Conservation (phyloP, 2,113 vertebrate genomes). For the Acinonyx jubatus region DNA sequence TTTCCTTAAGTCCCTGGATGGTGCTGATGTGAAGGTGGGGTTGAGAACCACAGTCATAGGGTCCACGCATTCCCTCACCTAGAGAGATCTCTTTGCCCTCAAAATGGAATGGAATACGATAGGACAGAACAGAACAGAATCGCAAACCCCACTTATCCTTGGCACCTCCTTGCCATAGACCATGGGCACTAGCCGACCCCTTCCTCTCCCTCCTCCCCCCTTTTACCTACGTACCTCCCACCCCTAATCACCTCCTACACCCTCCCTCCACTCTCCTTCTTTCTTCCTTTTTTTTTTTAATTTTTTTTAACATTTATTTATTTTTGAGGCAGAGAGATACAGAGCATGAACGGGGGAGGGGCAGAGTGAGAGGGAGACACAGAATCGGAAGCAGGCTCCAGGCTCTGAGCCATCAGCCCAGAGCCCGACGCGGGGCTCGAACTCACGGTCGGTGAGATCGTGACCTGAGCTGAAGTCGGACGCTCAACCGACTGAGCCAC, state of each 20-base stretch:
- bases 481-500: no score
- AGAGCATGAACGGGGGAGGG: no score
- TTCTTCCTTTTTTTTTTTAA: neutral
- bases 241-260: neutral
- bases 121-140: no score
- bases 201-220: neutral
- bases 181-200: rapidly evolving
- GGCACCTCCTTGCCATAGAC: neutral
- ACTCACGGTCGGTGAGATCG: no score
- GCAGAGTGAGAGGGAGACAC: no score
- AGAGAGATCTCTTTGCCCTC: neutral
- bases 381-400: no score
- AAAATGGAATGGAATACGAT: rapidly evolving
- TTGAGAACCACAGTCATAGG: neutral
- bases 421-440: no score
- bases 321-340: no score
- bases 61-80: no score
- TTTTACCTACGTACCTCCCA: neutral
- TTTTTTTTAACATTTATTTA: no score
- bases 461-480: no score
- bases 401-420: no score
- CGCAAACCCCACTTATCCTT: neutral
- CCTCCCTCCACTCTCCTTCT: neutral
- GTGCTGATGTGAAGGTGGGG: neutral
- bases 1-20: neutral